Evolutionary conservation across 2,888 invertebrate species (phyloP), one percentile per base, ranked within the genome.

Genomic region (Xanthia icteritia): DNA sequence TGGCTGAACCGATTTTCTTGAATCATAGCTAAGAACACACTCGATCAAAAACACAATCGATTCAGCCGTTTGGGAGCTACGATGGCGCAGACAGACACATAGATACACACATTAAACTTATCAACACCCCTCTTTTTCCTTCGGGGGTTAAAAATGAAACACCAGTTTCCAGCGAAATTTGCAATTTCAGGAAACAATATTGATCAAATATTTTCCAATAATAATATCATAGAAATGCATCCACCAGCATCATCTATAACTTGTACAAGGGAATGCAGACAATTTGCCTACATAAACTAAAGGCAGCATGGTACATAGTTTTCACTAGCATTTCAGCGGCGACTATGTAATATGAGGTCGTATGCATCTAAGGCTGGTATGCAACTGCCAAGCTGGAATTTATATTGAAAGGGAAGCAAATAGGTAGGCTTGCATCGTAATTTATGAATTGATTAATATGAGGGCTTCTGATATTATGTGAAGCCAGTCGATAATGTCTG

Each of bases 331-430:
- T 87, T 88, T 86, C 83, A 83, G 83, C 66, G 64, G 66, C 48
- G 51, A 64, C 70, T 81, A 82, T 83, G 79, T 86, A 89, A 88
- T 90, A 90, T 86, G 88, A 87, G 84, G 82, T 84, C 82, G 85
- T 83, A 80, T 89, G 90, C 89, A 89, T 88, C 89, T 88, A 83
- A 79, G 77, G 66, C 77, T 71, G 88, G 89, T 81, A 90, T 89
- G 87, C 86, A 85, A 81, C 76, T 76, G 74, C 71, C 79, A 65
- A 77, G 76, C 77, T n/a, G 91, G 93, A 91, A 93, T 93, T 93
- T 90, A 93, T 92, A 93, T 93, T 92, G 87, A 88, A 85, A 73
- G 81, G 71, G 85, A 82, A 76, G 82, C 81, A 87, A 84, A 87
- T 86, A 87, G 83, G 79, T 82, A 83, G 75, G 78, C 80, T 69